Base-by-base conservation (phyloP, 2,797 vertebrate species). In the Hyperoplus lanceolatus region DNA sequence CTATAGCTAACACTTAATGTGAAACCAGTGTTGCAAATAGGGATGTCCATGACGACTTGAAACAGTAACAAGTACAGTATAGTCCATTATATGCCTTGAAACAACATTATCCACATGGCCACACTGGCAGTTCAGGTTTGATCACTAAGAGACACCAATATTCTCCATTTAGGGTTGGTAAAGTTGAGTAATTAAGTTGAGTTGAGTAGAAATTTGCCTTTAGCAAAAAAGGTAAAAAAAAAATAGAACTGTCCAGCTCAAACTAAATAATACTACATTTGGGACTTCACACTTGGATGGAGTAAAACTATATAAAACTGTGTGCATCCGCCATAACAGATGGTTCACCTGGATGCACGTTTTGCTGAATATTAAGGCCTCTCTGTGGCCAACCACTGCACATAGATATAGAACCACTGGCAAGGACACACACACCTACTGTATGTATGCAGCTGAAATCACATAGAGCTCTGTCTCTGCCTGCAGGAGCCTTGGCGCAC, bases 101-200 rank as follows among this genome's bases (percentile, higher is more conserved):
- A 82, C 79, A 90, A 84, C 68, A 77, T 80, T 73, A 74, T 13
- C 80, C 78, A 85, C 77, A 78, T 64, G 77, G 76, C 64, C 78
- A 82, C 64, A 74, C 51, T 65, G 61, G 83, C 72, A 76, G 43
- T 68, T 62, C 62, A 50, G 67, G 75, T 81, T 84, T 82, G 76
- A 87, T 87, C 84, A 82, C 75, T 70, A 45, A 66, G 67, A 85
- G 48, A 87, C 18, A 4, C 77, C 84, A 79, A 83, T 88, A 87
- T 79, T 84, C 75, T 86, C 87, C 86, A 91, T 76, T 73, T 91
- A 86, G 83, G 75, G 80, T 79, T 87, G 79, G 68, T 89, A 89
- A 87, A 82, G 81, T 80, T 70, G 70, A 85, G 53, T 80, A 77
- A 29, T 29, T 29, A 29, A 29, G 29, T 29, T 29, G 29, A 29